Percentiles rank a stretch among this genome's conserved stretches.
These are phyloP conservation scores for Enoplosus armatus DNA, from an alignment of 2,797 vertebrate species.

Conservation along the genomic window DNA sequence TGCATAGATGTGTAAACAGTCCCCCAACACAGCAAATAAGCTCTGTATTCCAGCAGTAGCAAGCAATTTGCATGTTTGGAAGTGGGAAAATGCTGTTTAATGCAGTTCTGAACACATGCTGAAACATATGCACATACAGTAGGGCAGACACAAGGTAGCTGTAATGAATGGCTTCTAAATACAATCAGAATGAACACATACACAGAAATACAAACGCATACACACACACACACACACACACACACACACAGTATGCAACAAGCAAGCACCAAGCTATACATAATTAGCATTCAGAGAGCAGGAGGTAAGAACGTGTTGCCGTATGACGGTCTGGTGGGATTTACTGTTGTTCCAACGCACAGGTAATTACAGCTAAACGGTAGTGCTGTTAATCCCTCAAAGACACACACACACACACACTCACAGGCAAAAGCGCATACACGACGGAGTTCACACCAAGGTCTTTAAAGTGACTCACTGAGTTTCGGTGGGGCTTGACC, in stretches of 20 bases:
- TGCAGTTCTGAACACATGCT: slow-evolving; percentile 22
- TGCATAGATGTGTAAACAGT: slow-evolving; percentile 53
- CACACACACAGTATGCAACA: slow-evolving; percentile 11
- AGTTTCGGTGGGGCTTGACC: slow-evolving; percentile 61
- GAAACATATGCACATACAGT: slow-evolving; percentile 24
- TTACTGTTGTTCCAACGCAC: slow-evolving; percentile 74
- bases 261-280: slow-evolving; percentile 50
- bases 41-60: slow-evolving; percentile 18
- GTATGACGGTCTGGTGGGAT: slow-evolving; percentile 73
- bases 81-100: slow-evolving; percentile 30
- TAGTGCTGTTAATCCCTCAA: slow-evolving; percentile 73
- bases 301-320: slow-evolving; percentile 59
- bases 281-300: slow-evolving; percentile 70
- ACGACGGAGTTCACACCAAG: slow-evolving; percentile 31
- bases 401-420: slow-evolving; percentile 44
- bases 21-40: slow-evolving; percentile 30
- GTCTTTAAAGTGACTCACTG: slow-evolving; percentile 64
- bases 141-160: background rate
- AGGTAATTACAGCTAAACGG: slow-evolving; percentile 82
- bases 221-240: slow-evolving; percentile 22
- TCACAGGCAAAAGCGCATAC: slow-evolving; percentile 22
- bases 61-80: slow-evolving; percentile 40
- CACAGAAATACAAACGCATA: slow-evolving; percentile 7
- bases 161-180: slow-evolving; percentile 37
- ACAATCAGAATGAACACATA: slow-evolving; percentile 30